phyloP scores from a whole-genome alignment of 2,113 vertebrate species.

The Sebastes schlegelii region DNA sequence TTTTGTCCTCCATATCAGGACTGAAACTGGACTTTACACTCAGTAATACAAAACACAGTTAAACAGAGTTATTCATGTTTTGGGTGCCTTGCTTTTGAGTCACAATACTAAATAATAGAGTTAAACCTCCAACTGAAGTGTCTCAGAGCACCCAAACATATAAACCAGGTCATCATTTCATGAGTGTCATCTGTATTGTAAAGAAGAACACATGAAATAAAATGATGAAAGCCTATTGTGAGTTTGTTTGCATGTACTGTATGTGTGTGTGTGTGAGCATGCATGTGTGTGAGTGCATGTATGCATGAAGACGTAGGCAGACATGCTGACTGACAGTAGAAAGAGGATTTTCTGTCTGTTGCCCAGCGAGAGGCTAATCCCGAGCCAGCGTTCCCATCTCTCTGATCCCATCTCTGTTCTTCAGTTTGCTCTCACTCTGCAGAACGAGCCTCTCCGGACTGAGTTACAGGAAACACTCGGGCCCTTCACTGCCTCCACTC shows the following conservation, averaged over 20 bases:
- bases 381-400: slow-evolving; percentile 28
- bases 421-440: slow-evolving; percentile 54
- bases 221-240: too few relatives aligned
- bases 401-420: slow-evolving; percentile 53
- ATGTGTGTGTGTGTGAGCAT: slow-evolving; percentile 52
- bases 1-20: background rate
- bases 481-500: slow-evolving; percentile 22
- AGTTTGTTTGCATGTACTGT: background rate
- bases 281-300: slow-evolving; percentile 60
- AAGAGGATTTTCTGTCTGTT: slow-evolving; percentile 77
- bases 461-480: slow-evolving; percentile 43
- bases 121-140: background rate
- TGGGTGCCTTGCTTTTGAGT: background rate
- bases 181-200: too few relatives aligned
- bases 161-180: too few relatives aligned
- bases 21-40: slow-evolving; percentile 8
- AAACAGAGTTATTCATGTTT: background rate
- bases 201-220: background rate
- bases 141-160: background rate
- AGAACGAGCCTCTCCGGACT: slow-evolving; percentile 50
- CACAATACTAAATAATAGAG: background rate
- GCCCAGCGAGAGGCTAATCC: slow-evolving; percentile 69
- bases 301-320: slow-evolving; percentile 49
- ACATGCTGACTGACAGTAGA: slow-evolving; percentile 68
- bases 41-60: background rate